A percentile compares a stretch with the other conserved stretches of the same genome.
phyloP scores from a whole-genome alignment of 1,140 invertebrate genomes.

The Drosophila willistoni region DNA sequence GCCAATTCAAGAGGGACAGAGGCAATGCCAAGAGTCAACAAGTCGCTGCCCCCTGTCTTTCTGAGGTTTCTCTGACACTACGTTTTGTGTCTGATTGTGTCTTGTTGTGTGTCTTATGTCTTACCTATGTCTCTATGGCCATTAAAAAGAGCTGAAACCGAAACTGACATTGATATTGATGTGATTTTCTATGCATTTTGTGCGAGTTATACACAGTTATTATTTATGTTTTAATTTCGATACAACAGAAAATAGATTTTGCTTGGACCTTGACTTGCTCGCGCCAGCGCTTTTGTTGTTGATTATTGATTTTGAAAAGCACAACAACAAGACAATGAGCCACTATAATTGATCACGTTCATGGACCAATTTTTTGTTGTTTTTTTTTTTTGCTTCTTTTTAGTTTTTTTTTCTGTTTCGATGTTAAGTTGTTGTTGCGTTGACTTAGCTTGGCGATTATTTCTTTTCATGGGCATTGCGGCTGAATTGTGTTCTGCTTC shows the following conservation, averaged over 20 bases:
- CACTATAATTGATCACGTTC: slow-evolving; percentile 78
- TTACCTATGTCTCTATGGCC: slow-evolving; percentile 32
- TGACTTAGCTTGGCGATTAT: slow-evolving; percentile 5
- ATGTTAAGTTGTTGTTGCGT: slow-evolving; percentile 19
- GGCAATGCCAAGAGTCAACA: slow-evolving; percentile 48
- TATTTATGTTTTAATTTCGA: slow-evolving; percentile 73
- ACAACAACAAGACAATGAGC: slow-evolving; percentile 56
- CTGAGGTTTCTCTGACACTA: no score
- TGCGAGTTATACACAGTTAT: slow-evolving; percentile 62
- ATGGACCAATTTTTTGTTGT: slow-evolving; percentile 64
- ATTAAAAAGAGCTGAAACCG: slow-evolving; percentile 46
- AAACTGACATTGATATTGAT: slow-evolving; percentile 76
- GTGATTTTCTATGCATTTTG: slow-evolving; percentile 71
- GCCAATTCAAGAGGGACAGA: not conserved
- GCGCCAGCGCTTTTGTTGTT: slow-evolving; percentile 47
- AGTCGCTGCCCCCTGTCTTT: slow-evolving; percentile 17
- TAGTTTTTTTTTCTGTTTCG: not conserved
- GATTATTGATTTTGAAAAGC: slow-evolving; percentile 75
- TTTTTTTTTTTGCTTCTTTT: not conserved
- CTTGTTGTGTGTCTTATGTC: slow-evolving; percentile 8
- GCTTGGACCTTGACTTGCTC: slow-evolving; percentile 69
- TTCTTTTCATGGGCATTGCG: slow-evolving; percentile 46
- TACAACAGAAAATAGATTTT: slow-evolving; percentile 30
- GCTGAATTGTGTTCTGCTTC: slow-evolving; percentile 31
- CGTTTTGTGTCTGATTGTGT: slow-evolving; percentile 33